Conservation (phyloP, 1,140 invertebrate species). For the Drosophila arawakana region DNA sequence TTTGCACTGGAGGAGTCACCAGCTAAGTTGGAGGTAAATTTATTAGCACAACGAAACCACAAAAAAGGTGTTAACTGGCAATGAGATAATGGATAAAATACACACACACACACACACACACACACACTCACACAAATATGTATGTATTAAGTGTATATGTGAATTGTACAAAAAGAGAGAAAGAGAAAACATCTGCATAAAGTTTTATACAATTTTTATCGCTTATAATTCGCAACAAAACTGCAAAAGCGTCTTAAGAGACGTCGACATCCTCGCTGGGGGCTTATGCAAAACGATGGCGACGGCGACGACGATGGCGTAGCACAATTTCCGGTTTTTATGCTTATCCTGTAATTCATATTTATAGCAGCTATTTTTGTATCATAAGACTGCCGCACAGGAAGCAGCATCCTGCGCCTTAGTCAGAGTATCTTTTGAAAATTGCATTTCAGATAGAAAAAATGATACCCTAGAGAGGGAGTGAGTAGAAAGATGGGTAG, state of each 20-base stretch:
- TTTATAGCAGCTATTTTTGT: conserved; percentile 81
- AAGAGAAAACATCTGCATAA: conserved; percentile 60
- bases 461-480: neutral
- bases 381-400: conserved; percentile 54
- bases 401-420: conserved; percentile 60
- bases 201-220: conserved; percentile 81
- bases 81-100: conserved; percentile 64
- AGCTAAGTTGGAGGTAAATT: conserved; percentile 42
- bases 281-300: conserved; percentile 75
- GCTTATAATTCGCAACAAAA: conserved; percentile 78
- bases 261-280: conserved; percentile 25
- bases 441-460: conserved; percentile 66
- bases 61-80: conserved; percentile 77
- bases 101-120: conserved; percentile 43
- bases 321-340: conserved; percentile 83
- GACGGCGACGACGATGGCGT: conserved; percentile 43
- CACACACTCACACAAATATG: no score
- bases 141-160: no score
- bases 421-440: conserved; percentile 52
- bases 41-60: conserved; percentile 57
- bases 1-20: conserved; percentile 20
- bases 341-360: conserved; percentile 83
- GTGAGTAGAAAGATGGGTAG: neutral
- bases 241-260: conserved; percentile 71
- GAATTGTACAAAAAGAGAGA: neutral